Base-by-base conservation (phyloP, 23 tunicate species). In the Aplidium turbinatum region DNA sequence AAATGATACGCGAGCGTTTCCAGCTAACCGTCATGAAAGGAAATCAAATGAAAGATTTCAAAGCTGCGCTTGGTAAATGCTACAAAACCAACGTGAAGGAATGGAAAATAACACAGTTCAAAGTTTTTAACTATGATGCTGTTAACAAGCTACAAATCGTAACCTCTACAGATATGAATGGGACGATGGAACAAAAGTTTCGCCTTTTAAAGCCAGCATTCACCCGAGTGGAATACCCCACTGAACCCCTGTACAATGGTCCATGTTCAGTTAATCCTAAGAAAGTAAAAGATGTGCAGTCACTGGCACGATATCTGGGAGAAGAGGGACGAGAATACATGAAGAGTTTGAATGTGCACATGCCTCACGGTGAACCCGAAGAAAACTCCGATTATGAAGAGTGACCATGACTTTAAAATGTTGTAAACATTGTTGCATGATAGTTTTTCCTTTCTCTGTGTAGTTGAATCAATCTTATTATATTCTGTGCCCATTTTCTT, bases 1-100 rank as follows among this genome's bases (percentile, higher is more conserved):
- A 60, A 5, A 31, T 60, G 67, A 60, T 60, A 60, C 67, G 67
- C 31, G 67, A 60, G 31, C 67, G 67, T 28, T 60, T 60, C 5
- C 38, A 60, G 35, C 19, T 28, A 60, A 60, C 67, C 67, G 36
- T 38, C 19, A 60, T 25, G 67, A n/a, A 60, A 60, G 67, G 67
- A 60, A n/a, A n/a, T n/a, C 67, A 42, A 13, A 42, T 13, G 48
- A 42, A 42, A 42, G 48, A 42, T 13, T 42, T 42, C 21, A 25
- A 60, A 29, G 67, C 9, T 7, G 31, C 67, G 22, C 35, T 60
- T 26, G 67, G 35, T 29, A 29, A 60, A 60, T n/a, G 6, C 31
- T 60, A 60, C 67, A 60, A 60, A 60, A 18, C 19, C 67, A 60
- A 60, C 31, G 19, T n/a, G 9, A 60, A 29, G 31, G 35, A 60